phyloP scores from a whole-genome alignment of 2,888 invertebrate genomes.

The Ischnura elegans region DNA sequence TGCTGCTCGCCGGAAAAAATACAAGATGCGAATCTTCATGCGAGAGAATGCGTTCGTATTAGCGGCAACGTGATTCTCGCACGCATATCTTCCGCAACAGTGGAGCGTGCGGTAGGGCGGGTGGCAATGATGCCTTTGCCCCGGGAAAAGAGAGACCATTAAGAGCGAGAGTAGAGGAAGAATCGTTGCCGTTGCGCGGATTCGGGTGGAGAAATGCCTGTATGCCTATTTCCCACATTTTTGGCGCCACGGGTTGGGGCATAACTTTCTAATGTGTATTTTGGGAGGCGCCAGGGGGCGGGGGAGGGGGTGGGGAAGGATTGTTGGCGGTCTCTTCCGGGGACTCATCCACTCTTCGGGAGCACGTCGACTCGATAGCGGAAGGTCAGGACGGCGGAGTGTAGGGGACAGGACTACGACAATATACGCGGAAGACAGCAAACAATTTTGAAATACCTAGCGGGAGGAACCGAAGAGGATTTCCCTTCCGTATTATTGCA shows the following conservation, averaged over 20 bases:
- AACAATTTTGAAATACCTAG: too few species aligned
- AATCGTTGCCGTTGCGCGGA: not conserved
- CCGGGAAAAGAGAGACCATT: not conserved
- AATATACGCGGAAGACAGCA: too few species aligned
- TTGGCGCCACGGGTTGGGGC: not conserved
- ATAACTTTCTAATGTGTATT: not conserved
- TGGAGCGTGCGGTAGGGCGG: too few species aligned
- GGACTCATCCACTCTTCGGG: not conserved
- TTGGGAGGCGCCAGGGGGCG: not conserved
- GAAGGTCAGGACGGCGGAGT: not conserved
- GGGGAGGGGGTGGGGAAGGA: not conserved
- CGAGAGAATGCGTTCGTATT: too few species aligned
- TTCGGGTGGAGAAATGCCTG: conserved; percentile 1
- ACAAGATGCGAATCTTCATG: too few species aligned
- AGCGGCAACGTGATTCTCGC: too few species aligned
- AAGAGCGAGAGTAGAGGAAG: not conserved
- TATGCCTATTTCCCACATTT: not conserved
- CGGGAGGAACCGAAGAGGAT: too few species aligned
- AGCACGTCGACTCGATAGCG: not conserved
- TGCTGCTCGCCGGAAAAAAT: too few species aligned
- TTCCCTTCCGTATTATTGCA: too few species aligned
- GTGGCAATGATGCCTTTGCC: too few species aligned
- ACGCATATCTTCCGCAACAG: not conserved
- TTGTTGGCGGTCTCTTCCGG: not conserved
- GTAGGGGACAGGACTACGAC: not conserved